These are phyloP conservation scores for Orgyia antiqua DNA, from an alignment of 2,888 invertebrate species.

Conservation along the genomic window DNA sequence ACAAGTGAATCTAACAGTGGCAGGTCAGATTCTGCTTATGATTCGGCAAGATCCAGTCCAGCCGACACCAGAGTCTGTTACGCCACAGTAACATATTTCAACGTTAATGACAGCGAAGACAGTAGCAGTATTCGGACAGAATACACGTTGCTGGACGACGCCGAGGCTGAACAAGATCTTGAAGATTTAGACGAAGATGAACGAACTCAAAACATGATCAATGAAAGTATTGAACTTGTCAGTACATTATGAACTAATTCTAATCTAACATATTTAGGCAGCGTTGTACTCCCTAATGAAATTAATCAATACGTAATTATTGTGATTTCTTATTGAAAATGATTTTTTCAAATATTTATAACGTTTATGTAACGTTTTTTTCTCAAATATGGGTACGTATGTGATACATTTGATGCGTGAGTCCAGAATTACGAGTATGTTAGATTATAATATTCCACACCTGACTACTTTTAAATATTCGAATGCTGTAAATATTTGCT, in stretches of 20 bases:
- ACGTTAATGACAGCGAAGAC: conserved; percentile 66
- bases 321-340: too few relatives aligned
- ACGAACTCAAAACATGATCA: conserved; percentile 61
- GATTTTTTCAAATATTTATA: neutral
- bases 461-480: too few relatives aligned
- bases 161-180: conserved; percentile 35
- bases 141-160: conserved; percentile 62
- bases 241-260: conserved; percentile 56
- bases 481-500: too few relatives aligned
- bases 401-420: conserved; percentile 24
- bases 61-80: conserved; percentile 51
- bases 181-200: conserved; percentile 46
- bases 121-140: conserved; percentile 68
- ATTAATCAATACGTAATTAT: neutral
- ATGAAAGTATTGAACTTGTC: conserved; percentile 64
- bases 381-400: conserved; percentile 17
- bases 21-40: conserved; percentile 65
- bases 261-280: neutral
- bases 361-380: conserved; percentile 8
- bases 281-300: neutral
- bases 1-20: conserved; percentile 40
- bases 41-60: conserved; percentile 60
- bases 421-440: conserved; percentile 16
- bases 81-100: conserved; percentile 66
- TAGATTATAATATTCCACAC: conserved; percentile 13